A percentile compares a stretch with the other conserved stretches of the same genome.
Evolutionary conservation across 2,888 invertebrate genomes (phyloP).

Genomic region (Chaitophorus viminalis): DNA sequence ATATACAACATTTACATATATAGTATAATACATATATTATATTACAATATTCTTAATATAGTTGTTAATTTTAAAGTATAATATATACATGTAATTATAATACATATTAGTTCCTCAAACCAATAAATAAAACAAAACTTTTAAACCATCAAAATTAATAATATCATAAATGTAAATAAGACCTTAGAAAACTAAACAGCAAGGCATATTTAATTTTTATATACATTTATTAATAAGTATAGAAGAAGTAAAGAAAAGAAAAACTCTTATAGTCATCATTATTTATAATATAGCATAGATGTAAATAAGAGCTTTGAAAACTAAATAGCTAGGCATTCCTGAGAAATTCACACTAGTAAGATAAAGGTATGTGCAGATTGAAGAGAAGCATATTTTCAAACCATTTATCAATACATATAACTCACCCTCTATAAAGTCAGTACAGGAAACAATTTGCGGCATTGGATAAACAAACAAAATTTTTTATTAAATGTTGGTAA

Average conservation of each 20-base stretch:
- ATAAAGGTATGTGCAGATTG: conserved; percentile 32
- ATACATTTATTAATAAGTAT: neutral
- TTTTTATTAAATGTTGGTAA: conserved; percentile 42
- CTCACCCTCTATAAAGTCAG: conserved; percentile 63
- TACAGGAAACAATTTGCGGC: conserved; percentile 59
- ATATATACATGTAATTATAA: neutral
- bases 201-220: conserved; percentile 29
- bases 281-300: conserved; percentile 19
- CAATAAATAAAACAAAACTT: neutral
- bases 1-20: neutral
- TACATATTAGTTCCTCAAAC: neutral
- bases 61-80: neutral
- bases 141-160: neutral
- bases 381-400: conserved; percentile 50
- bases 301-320: conserved; percentile 54
- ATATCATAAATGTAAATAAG: conserved; percentile 16
- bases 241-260: neutral
- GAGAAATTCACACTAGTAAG: neutral
- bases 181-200: conserved; percentile 55
- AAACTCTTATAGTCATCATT: neutral
- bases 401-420: conserved; percentile 35
- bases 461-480: conserved; percentile 50
- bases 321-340: conserved; percentile 43
- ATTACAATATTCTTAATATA: conserved; percentile 15
- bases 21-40: conserved; percentile 20